Evolutionary conservation across 2,113 vertebrate species (phyloP).

Genomic region (Thamnophis sirtalis): DNA sequence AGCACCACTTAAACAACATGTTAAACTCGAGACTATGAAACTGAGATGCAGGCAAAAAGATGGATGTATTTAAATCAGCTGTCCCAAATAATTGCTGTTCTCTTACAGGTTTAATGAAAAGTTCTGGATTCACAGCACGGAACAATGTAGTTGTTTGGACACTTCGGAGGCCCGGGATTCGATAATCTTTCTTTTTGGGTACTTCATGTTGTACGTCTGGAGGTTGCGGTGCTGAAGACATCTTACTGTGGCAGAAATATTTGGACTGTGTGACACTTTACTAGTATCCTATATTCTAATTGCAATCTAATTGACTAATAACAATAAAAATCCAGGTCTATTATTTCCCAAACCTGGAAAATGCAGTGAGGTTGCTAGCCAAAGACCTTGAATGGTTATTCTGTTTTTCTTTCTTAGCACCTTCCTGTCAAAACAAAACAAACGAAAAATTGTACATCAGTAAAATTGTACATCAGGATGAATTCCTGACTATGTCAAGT

Average conservation of each 20-base stretch:
- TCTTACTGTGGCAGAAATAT: conserved; percentile 59
- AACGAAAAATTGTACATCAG: background rate
- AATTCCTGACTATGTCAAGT: background rate
- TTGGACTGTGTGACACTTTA: conserved; percentile 4
- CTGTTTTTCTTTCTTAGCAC: background rate
- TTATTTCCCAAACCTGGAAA: background rate
- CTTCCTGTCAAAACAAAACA: background rate
- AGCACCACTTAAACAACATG: background rate
- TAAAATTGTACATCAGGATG: background rate
- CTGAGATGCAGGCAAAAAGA: background rate
- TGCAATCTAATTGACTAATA: background rate
- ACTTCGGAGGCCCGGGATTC: conserved; percentile 77
- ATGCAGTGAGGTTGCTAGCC: background rate
- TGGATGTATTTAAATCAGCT: background rate
- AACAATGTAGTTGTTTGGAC: conserved; percentile 84
- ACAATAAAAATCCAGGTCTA: background rate
- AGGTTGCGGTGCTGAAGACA: conserved; percentile 72
- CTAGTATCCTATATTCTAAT: background rate
- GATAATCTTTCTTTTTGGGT: conserved; percentile 62
- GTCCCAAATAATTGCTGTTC: background rate
- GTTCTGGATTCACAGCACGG: conserved; percentile 91
- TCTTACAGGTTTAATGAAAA: conserved; percentile 95
- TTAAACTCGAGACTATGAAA: background rate
- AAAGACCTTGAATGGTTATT: background rate
- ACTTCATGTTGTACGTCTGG: conserved; percentile 57